Conservation (phyloP, 2,888 invertebrate genomes). For the Philonicus albiceps region DNA sequence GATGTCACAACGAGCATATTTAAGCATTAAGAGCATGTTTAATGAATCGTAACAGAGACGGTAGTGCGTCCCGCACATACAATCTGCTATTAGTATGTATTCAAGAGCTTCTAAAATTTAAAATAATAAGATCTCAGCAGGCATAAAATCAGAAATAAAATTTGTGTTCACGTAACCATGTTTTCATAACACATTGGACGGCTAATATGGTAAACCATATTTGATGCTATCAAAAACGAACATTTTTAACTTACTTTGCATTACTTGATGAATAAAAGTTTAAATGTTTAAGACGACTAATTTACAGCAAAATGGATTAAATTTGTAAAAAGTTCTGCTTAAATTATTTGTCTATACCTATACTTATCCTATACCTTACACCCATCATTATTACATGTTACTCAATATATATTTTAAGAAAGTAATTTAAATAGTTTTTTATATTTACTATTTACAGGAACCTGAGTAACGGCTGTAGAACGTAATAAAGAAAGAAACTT, state of each 20-base stretch:
- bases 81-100: not conserved
- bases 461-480: slow-evolving; percentile 47
- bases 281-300: too few species aligned
- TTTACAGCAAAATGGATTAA: too few species aligned
- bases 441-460: slow-evolving; percentile 40
- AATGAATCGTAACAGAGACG: too few species aligned
- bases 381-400: not conserved
- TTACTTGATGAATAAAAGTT: not conserved
- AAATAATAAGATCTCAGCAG: too few species aligned
- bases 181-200: too few species aligned
- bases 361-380: too few species aligned
- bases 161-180: not conserved
- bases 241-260: not conserved
- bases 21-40: too few species aligned
- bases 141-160: not conserved
- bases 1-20: too few species aligned
- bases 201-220: not conserved
- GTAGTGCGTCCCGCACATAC: too few species aligned
- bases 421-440: not conserved
- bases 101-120: too few species aligned
- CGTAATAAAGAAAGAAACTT: slow-evolving; percentile 9
- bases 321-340: not conserved
- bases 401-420: not conserved
- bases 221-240: not conserved
- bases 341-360: not conserved